These are phyloP conservation scores for Chloromyia formosa DNA, from an alignment of 2,888 invertebrate species.

Conservation along the genomic window DNA sequence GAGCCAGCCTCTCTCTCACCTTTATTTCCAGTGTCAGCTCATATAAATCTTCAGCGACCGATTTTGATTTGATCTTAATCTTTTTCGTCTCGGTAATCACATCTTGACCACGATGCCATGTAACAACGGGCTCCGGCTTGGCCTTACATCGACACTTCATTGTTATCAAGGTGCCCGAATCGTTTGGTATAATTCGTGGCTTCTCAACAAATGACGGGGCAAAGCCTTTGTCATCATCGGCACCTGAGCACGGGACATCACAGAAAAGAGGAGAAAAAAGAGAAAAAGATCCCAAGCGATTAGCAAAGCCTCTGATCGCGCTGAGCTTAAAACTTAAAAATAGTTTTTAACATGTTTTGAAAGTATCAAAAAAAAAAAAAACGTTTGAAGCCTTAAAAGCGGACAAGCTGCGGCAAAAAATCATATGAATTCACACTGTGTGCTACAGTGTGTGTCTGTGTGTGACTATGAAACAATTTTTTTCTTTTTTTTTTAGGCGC, in stretches of 20 bases:
- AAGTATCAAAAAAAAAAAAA: slow-evolving; percentile 10
- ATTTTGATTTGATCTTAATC: slow-evolving; percentile 80
- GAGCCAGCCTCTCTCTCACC: slow-evolving; percentile 65
- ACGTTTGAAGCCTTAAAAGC: not conserved
- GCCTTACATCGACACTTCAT: slow-evolving; percentile 97
- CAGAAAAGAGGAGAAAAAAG: not conserved
- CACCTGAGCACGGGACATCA: slow-evolving; percentile 71
- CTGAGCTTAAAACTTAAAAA: too few relatives aligned
- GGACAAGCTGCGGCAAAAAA: not conserved
- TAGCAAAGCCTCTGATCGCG: not conserved
- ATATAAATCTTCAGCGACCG: slow-evolving; percentile 85
- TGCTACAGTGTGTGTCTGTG: too few relatives aligned
- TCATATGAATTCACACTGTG: too few relatives aligned
- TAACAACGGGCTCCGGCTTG: slow-evolving; percentile 92
- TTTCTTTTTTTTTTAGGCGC: too few relatives aligned
- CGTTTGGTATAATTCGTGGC: slow-evolving; percentile 98
- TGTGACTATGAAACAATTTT: too few relatives aligned
- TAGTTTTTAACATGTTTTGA: too few relatives aligned
- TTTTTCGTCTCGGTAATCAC: slow-evolving; percentile 85
- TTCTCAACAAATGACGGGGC: slow-evolving; percentile 98
- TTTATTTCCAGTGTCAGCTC: slow-evolving; percentile 83
- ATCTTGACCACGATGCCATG: slow-evolving; percentile 93
- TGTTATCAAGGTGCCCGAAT: slow-evolving; percentile 94
- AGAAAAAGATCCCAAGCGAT: not conserved
- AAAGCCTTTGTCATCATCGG: slow-evolving; percentile 87